Conservation (phyloP, 2,113 vertebrate species). For the Puma concolor region DNA sequence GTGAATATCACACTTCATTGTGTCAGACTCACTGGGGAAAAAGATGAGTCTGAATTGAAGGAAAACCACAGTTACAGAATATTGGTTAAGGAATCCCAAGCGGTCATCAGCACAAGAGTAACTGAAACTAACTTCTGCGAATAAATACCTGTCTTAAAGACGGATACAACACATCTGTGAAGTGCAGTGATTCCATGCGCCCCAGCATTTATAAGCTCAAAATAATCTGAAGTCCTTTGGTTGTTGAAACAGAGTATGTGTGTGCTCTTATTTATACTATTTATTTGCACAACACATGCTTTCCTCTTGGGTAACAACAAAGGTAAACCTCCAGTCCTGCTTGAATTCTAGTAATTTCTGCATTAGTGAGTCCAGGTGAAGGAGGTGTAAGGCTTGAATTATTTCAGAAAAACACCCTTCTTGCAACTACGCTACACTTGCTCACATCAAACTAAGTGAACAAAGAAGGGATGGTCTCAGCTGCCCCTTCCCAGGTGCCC, state of each 20-base stretch:
- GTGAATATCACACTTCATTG: background rate
- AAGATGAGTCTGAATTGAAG: background rate
- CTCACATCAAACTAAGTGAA: background rate
- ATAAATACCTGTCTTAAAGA: background rate
- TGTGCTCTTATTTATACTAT: background rate
- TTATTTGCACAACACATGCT: background rate
- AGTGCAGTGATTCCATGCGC: too few species aligned
- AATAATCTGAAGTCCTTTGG: background rate
- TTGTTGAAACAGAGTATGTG: background rate
- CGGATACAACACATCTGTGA: rapidly evolving
- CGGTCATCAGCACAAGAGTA: background rate
- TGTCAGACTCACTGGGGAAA: background rate
- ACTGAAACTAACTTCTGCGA: background rate
- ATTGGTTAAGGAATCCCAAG: background rate
- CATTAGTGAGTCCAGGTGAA: background rate
- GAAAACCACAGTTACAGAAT: background rate
- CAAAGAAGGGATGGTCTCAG: background rate
- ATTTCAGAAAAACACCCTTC: background rate
- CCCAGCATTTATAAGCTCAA: background rate
- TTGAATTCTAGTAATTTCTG: background rate
- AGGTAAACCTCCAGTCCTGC: background rate
- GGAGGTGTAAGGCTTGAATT: background rate
- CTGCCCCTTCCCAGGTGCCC: background rate
- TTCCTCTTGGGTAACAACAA: background rate
- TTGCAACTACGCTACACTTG: background rate